These are phyloP conservation scores for Busseola fusca DNA, from an alignment of 2,888 invertebrate genomes.

Conservation along the genomic window DNA sequence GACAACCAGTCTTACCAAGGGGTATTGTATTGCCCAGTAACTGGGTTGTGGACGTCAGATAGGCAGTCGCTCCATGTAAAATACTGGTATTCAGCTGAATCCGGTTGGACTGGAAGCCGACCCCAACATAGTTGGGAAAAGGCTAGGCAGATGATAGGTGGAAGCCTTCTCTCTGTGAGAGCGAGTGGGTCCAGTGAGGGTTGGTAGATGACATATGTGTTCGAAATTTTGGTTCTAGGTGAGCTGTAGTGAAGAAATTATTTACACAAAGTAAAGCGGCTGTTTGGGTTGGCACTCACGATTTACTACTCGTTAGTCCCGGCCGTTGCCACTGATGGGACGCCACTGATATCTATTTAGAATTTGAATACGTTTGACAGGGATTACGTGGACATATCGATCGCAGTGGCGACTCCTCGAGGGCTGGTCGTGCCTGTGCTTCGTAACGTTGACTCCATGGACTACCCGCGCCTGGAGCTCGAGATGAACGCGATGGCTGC, in stretches of 20 bases:
- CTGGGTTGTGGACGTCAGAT: too few species aligned
- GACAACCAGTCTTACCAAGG: too few species aligned
- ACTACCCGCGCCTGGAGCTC: slow-evolving; percentile 98
- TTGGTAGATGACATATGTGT: not conserved
- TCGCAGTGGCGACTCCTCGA: slow-evolving; percentile 99
- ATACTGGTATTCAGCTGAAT: too few species aligned
- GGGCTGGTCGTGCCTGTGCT: slow-evolving; percentile 99
- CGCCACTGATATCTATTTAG: not conserved
- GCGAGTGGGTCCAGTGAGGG: too few species aligned
- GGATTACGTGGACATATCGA: slow-evolving; percentile 99
- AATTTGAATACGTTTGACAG: slow-evolving; percentile 75
- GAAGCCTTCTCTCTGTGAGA: not conserved
- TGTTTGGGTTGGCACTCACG: not conserved
- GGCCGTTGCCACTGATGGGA: not conserved
- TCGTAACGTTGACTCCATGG: slow-evolving; percentile 97
- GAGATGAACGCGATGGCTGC: slow-evolving; percentile 95
- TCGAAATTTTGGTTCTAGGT: not conserved
- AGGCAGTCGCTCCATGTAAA: too few species aligned
- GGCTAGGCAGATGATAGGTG: too few species aligned
- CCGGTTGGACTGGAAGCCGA: too few species aligned
- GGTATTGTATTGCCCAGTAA: too few species aligned
- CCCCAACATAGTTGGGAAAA: too few species aligned
- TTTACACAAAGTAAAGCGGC: too few species aligned
- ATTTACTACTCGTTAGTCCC: not conserved
- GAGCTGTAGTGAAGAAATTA: too few species aligned